A percentile compares a stretch with the other conserved stretches of the same genome.
These are phyloP conservation scores for Sinopyrophorus schimmeli DNA, from an alignment of 2,888 invertebrate species.

Conservation along the genomic window DNA sequence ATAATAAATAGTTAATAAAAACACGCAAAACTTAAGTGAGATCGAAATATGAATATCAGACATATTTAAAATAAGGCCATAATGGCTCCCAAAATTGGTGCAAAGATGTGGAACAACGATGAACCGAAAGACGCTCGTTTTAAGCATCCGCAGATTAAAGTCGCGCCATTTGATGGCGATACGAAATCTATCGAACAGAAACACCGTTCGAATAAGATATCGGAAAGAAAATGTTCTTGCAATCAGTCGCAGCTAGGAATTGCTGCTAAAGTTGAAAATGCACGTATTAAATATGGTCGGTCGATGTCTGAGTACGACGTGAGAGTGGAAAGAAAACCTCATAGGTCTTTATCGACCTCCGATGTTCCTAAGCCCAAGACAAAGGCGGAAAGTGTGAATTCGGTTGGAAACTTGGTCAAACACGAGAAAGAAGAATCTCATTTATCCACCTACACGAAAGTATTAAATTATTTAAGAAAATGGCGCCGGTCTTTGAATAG, in stretches of 20 bases:
- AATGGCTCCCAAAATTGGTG: constrained; percentile 32
- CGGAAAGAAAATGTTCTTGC: constrained; percentile 13
- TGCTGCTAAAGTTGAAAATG: constrained; percentile 28
- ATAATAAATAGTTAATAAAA: too few relatives aligned
- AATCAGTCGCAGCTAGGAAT: constrained; percentile 16
- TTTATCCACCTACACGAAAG: constrained; percentile 37
- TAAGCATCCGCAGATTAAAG: constrained; percentile 16
- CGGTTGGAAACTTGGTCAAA: constrained; percentile 23
- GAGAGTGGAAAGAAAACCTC: constrained; percentile 26
- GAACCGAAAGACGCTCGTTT: constrained; percentile 4
- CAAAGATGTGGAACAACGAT: constrained; percentile 16
- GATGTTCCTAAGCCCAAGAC: constrained; percentile 31
- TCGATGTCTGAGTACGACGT: constrained; percentile 47
- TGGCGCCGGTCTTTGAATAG: constrained; percentile 43
- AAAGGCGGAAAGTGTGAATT: constrained; percentile 29
- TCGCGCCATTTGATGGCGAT: constrained; percentile 6
- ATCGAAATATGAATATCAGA: too few relatives aligned
- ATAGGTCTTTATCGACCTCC: constrained; percentile 31
- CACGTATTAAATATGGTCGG: constrained; percentile 37
- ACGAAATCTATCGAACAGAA: constrained; percentile 3
- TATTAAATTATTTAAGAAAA: constrained; percentile 46
- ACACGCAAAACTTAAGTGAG: too few relatives aligned
- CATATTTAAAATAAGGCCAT: too few relatives aligned
- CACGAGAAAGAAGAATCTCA: constrained; percentile 31
- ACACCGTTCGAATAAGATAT: background rate